Base-by-base conservation (phyloP, 2,888 invertebrate genomes). In the Taenaris catops region DNA sequence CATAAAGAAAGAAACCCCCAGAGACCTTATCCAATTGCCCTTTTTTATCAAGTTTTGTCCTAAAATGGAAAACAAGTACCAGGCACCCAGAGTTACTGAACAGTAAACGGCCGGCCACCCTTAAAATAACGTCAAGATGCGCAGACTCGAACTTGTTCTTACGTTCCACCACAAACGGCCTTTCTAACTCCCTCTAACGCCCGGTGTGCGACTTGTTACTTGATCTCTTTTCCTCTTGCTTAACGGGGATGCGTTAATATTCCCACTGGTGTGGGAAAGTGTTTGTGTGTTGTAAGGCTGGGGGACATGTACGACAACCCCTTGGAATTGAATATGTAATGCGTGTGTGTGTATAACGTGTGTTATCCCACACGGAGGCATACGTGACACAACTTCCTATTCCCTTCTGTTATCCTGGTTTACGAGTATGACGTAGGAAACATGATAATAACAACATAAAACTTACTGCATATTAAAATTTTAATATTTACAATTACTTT, bases 11-110 rank as follows among this genome's bases (percentile, higher is more conserved):
- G 2, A 14, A 14, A 14, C 4, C n/a, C 18, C 31, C 31, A 26
- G 32, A 11, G 11, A 26, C 34, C 29, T 17, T 39, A 23, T 17
- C 34, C 25, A 25, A 36, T 51, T 61, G 83, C 84, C 86, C 83
- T 84, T 86, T 84, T 86, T 86, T 84, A 79, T 76, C 64, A 64
- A 81, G 80, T 86, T 86, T 86, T 84, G 86, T 84, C 86, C 86
- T 84, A 86, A 86, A 86, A 84, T 86, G 86, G 83, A 84, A 86
- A 86, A 83, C 86, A 81, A 71, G 57, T 80, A 86, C 83, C 74
- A 83, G 84, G 86, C 48, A 51, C 43, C 25, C 75, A 84, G 74
- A 68, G 43, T 37, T 45, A 34, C 27, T 38, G 31, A 68, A 68
- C 49, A 71, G 74, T 71, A 48, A 51, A 50, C 53, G 52, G 55